Evolutionary conservation across 2,888 invertebrate genomes (phyloP), one percentile per base, ranked within the genome.

Genomic region (Tiphia femorata): DNA sequence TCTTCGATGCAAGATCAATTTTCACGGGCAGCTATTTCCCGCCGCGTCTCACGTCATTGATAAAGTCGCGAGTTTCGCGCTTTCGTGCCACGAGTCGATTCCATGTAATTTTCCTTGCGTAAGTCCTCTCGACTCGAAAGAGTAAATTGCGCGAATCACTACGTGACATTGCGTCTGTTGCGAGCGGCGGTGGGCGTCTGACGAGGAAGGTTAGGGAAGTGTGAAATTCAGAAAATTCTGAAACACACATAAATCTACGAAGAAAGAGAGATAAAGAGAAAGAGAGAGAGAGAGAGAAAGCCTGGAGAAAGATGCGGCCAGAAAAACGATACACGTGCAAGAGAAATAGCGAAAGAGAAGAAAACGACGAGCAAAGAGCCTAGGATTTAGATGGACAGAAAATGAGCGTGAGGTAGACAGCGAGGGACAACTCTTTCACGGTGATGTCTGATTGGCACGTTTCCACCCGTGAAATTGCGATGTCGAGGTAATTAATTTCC

Each of bases 21-120:
- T n/a, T n/a, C n/a, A n/a, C n/a, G n/a, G n/a, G n/a, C n/a, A n/a
- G n/a, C n/a, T n/a, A n/a, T n/a, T n/a, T n/a, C n/a, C n/a, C n/a
- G n/a, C n/a, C n/a, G n/a, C n/a, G n/a, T n/a, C n/a, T n/a, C n/a
- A 19, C 46, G 50, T 27, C 58, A 54, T 51, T 44, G 66, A 62
- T 64, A 64, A 66, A 30, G 37, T 14, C 19, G 21, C 27, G 7
- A 16, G 35, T 35, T 2, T 40, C 30, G 41, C 21, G 25, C 38
- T 49, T 43, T 23, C 38, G 43, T 54, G 23, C 21, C 25, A 10
- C 49, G 33, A 14, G 16, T 12, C 43, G 43, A 29, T 12, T 14
- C 3, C 12, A 33, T 14, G 33, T 33, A 33, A 33, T 33, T 33
- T 6, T 17, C 12, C 5, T 50, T 54, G 42, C 43, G 23, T 49